These are phyloP conservation scores for Megaceryle alcyon DNA, from an alignment of 2,797 vertebrate genomes.

Conservation along the genomic window DNA sequence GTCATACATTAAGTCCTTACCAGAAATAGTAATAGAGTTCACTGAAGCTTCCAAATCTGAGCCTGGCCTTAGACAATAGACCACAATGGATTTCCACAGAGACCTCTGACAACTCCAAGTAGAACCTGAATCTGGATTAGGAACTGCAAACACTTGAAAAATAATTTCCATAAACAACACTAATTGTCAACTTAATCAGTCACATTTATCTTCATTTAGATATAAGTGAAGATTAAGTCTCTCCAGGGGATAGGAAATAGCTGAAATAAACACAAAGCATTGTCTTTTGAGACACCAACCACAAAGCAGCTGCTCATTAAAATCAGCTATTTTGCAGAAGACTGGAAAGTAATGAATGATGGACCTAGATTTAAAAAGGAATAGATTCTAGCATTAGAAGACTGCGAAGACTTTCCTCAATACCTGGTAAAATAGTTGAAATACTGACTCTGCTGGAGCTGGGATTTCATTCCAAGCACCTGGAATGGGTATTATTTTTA, in stretches of 20 bases:
- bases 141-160: not conserved
- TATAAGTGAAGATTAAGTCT: conserved; percentile 32
- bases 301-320: conserved; percentile 17
- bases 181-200: conserved; percentile 40
- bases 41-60: not conserved
- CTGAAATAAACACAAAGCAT: conserved; percentile 34
- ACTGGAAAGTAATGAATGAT: not conserved
- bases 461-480: not conserved
- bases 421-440: conserved; percentile 20
- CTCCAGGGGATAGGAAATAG: not conserved
- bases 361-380: not conserved
- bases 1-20: not conserved
- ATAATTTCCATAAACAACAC: conserved; percentile 10
- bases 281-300: conserved; percentile 8
- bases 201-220: conserved; percentile 33
- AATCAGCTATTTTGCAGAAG: not conserved
- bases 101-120: not conserved
- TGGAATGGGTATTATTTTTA: not conserved
- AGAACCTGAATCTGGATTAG: not conserved
- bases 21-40: not conserved
- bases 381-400: not conserved
- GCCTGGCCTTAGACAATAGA: not conserved
- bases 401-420: not conserved
- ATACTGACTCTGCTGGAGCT: not conserved
- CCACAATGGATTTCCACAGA: not conserved